Percentiles rank a stretch among this genome's conserved stretches.
These are phyloP conservation scores for Trachelus stipa DNA, from an alignment of 2,888 invertebrate species.

Conservation along the genomic window DNA sequence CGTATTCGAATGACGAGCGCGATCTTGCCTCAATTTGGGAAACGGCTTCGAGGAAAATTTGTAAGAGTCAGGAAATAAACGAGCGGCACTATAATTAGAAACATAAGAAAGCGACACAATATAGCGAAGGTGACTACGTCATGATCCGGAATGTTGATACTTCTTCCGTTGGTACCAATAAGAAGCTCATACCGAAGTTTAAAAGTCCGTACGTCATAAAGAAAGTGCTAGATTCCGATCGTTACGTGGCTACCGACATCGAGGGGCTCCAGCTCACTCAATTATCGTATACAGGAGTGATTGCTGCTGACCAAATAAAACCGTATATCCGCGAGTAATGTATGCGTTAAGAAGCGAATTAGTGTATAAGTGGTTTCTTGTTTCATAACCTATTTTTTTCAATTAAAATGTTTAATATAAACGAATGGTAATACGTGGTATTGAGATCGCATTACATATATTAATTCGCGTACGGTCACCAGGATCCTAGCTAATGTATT, in stretches of 20 bases:
- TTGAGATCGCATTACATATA: too few relatives aligned
- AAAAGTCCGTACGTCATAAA: slow-evolving; percentile 43
- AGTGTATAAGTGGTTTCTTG: neutral
- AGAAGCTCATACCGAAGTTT: slow-evolving; percentile 42
- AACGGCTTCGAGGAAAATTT: slow-evolving; percentile 3
- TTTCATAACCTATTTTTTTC: too few relatives aligned
- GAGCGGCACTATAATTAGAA: slow-evolving; percentile 20
- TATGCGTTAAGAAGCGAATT: neutral
- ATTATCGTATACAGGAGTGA: slow-evolving; percentile 29
- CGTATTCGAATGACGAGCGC: slow-evolving; percentile 9
- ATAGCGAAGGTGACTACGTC: slow-evolving; percentile 34
- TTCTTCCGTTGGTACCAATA: slow-evolving; percentile 34
- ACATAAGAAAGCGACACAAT: slow-evolving; percentile 13
- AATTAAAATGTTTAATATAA: too few relatives aligned
- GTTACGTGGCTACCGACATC: slow-evolving; percentile 40
- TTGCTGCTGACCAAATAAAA: neutral
- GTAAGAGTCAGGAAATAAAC: slow-evolving; percentile 14
- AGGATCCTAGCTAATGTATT: too few relatives aligned
- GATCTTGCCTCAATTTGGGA: slow-evolving; percentile 17
- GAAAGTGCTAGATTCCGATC: slow-evolving; percentile 40
- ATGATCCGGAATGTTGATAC: slow-evolving; percentile 43
- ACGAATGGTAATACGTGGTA: too few relatives aligned
- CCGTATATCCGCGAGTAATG: slow-evolving; percentile 10
- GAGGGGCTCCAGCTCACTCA: slow-evolving; percentile 41
- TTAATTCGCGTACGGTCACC: too few relatives aligned